Evolutionary conservation across 2,797 vertebrate genomes (phyloP), one percentile per base, ranked within the genome.

Genomic region (Myioborus melanocephalus): DNA sequence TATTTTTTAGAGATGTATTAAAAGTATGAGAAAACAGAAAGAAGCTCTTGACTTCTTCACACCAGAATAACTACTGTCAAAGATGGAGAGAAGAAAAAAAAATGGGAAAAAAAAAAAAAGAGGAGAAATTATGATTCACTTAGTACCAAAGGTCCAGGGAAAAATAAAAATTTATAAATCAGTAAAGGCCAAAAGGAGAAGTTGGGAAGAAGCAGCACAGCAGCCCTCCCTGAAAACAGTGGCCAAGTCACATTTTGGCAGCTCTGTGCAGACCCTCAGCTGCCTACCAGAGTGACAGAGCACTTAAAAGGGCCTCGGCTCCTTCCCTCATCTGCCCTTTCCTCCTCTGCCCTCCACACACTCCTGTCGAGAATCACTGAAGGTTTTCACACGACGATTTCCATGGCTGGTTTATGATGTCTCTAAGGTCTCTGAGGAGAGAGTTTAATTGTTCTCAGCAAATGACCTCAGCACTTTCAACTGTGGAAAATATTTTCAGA

Each of bases 151-250:
- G 4, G 4, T 64, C 16, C 2, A 30, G 14, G 27, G 26, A 50
- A 65, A 80, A 82, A 52, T 3, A 63, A 63, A 46, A 46, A 23
- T 8, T 6, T n/a, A 7, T 26, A n/a, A 59, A 14, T 43, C 50
- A 70, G 8, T 46, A 37, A 44, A 14, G 47, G 21, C 10, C 13
- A 35, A 65, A 73, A 11, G 32, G 10, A 47, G 14, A 27, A 68
- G 4, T 1, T 47, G 27, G 5, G 28, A n/a, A n/a, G 21, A 88
- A 66, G 14, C 2, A 71, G 9, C 4, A 77, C 61, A 77, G 4
- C 3, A 70, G 1, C 3, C 4, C 4, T 61, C 9, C 14, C 32
- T 10, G 1, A 34, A 69, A 57, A 19, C 3, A 8, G 50, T 8
- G 28, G 9, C 22, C 15, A 28, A 78, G 17, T 57, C 39, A 77